Percentiles rank a stretch among this genome's conserved stretches.
These are phyloP conservation scores for Melieria picta DNA, from an alignment of 2,888 invertebrate genomes.

Conservation along the genomic window DNA sequence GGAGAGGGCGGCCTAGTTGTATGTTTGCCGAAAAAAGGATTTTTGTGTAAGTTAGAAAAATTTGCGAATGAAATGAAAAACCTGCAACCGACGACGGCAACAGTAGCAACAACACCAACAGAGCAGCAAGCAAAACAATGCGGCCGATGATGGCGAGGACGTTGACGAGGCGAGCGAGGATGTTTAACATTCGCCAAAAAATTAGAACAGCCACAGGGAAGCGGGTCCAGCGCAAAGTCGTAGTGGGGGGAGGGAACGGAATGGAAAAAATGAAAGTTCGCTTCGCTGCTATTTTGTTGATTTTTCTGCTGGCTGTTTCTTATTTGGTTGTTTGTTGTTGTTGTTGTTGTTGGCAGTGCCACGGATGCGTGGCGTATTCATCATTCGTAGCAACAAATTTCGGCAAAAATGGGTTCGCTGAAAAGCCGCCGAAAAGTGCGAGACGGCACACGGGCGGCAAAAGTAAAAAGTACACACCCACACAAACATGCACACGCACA, in stretches of 20 bases:
- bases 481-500: constrained; percentile 1
- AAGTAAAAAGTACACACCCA: constrained; percentile 4
- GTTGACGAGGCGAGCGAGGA: too few relatives aligned
- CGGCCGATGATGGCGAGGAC: too few relatives aligned
- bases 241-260: not conserved
- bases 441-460: not conserved
- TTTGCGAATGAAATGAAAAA: constrained; percentile 36
- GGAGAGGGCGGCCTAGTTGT: constrained; percentile 12
- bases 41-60: constrained; percentile 36
- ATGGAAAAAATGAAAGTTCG: constrained; percentile 26
- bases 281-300: too few relatives aligned
- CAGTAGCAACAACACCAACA: constrained; percentile 29
- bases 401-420: constrained; percentile 26
- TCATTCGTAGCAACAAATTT: constrained; percentile 27
- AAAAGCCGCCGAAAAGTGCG: not conserved
- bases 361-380: constrained; percentile 17
- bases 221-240: not conserved
- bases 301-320: not conserved
- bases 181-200: too few relatives aligned
- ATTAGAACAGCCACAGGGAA: too few relatives aligned
- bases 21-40: constrained; percentile 24
- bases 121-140: constrained; percentile 16
- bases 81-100: constrained; percentile 17
- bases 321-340: too few relatives aligned
- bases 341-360: too few relatives aligned